Base-by-base conservation (phyloP, 2,113 vertebrate genomes). In the Ammodytes dubius region DNA sequence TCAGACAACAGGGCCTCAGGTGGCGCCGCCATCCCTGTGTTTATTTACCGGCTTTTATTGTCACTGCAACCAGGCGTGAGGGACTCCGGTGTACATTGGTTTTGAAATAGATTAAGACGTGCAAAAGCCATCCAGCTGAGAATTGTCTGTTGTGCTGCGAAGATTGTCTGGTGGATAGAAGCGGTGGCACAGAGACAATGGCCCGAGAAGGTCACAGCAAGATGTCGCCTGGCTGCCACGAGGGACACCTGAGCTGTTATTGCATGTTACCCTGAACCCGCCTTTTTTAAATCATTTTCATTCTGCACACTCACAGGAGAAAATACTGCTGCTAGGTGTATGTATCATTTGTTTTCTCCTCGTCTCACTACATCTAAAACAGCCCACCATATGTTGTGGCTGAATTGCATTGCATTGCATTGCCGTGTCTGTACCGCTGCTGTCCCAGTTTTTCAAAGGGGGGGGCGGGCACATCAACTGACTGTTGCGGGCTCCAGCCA, bases 391-490 rank as follows among this genome's bases (percentile, higher is more conserved):
- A 1, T 78, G 64, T 78, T 83, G 77, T 49, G 53, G 59, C 72
- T 69, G 56, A 52, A 70, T 80, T 27, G 56, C 56, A 70, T 80
- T 27, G 56, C 56, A 70, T 80, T 58, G 56, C 75, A 79, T 81
- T 84, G 79, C 66, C 78, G 70, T 73, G 61, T 79, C 45, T 79
- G 52, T 64, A 63, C 40, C 4, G 43, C 2, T 54, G 66, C 43
- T 87, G 89, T 61, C 77, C 88, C 85, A 83, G 79, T 93, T 88
- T 86, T 80, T 49, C 82, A 80, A 79, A 63, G 60, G 77, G 82
- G 27, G 27, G 27, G 27, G 27, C 27, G 27, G 27, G 27, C 56
- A 12, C 56, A 68, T 80, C 81, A 89, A 90, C 81, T 86, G 85
- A 82, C 79, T 66, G 77, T 52, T 64, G 79, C 50, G 37, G 74